Evolutionary conservation across 2,113 vertebrate genomes (phyloP), one percentile per base, ranked within the genome.

Genomic region (Tyrannus savana): DNA sequence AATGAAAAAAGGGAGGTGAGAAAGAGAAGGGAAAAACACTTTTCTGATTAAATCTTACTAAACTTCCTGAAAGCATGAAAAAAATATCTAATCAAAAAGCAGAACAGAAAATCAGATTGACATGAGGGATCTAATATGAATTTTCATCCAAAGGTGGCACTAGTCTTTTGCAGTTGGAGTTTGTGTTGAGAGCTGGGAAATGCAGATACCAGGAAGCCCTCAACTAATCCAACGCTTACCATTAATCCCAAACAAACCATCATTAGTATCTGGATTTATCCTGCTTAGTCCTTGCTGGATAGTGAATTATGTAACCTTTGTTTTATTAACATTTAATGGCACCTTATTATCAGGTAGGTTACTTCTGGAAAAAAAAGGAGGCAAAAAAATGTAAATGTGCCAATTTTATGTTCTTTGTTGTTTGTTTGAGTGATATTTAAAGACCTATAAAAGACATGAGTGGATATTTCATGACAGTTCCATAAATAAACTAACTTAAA

Each of bases 201-300:
- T 19, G 30, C 82, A 96, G 33, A 92, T 59, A 78, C 75, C 71
- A 91, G 89, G 89, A 94, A 93, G 88, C 83, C 31, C 75, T 90
- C 60, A 72, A 87, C 95, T 97, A 97, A 98, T 97, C 97, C 95
- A 96, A 93, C 9, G 92, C 95, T 97, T 97, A 95, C 79, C 86
- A 72, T 94, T 97, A 98, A 98, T 98, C 97, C 95, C 84, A 93
- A 79, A 86, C 88, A 97, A 96, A 95, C 96, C 96, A 97, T 98
- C 96, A 96, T 95, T 95, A 96, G 96, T 95, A 93, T 96, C 96
- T 94, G 90, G 88, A 93, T 84, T 98, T 97, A 97, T 97, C 97
- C 97, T 91, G 85, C 96, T 98, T 97, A 96, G 82, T 94, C 77
- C 4, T 37, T 93, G 73, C 89, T 89, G 87, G 66, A 55, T 78